phyloP scores from a whole-genome alignment of 2,888 invertebrate species.

The Callyntrura guangdongensis region DNA sequence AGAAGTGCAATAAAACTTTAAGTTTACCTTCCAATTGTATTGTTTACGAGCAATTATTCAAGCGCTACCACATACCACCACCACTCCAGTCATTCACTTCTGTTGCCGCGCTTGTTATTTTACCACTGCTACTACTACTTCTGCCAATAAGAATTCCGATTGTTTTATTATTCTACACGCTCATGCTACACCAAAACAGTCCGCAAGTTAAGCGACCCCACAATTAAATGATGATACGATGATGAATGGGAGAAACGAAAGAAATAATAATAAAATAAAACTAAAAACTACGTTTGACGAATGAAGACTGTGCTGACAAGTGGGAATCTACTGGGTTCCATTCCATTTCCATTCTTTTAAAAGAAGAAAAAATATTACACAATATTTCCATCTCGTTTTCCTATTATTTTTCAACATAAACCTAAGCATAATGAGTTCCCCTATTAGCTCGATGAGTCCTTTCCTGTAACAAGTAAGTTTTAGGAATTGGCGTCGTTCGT shows the following conservation, averaged over 20 bases:
- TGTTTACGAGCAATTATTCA: constrained; percentile 70
- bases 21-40: constrained; percentile 30
- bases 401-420: constrained; percentile 7
- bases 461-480: not conserved
- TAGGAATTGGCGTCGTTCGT: too few relatives aligned
- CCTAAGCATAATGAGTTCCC: constrained; percentile 46
- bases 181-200: constrained; percentile 8
- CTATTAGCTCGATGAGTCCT: constrained; percentile 18
- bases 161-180: constrained; percentile 48
- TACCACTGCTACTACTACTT: not conserved
- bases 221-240: constrained; percentile 53
- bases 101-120: not conserved
- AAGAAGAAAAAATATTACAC: constrained; percentile 44
- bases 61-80: constrained; percentile 15
- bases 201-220: not conserved
- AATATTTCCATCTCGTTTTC: constrained; percentile 41
- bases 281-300: not conserved
- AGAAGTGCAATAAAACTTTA: constrained; percentile 46
- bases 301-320: constrained; percentile 30
- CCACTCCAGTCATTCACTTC: not conserved
- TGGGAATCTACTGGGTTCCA: constrained; percentile 5
- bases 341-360: constrained; percentile 19
- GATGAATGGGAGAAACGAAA: constrained; percentile 30
- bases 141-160: constrained; percentile 54
- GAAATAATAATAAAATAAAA: not conserved